Percentiles rank a stretch among this genome's conserved stretches.
phyloP scores from a whole-genome alignment of 2,113 vertebrate genomes.

The Eclectus roratus region DNA sequence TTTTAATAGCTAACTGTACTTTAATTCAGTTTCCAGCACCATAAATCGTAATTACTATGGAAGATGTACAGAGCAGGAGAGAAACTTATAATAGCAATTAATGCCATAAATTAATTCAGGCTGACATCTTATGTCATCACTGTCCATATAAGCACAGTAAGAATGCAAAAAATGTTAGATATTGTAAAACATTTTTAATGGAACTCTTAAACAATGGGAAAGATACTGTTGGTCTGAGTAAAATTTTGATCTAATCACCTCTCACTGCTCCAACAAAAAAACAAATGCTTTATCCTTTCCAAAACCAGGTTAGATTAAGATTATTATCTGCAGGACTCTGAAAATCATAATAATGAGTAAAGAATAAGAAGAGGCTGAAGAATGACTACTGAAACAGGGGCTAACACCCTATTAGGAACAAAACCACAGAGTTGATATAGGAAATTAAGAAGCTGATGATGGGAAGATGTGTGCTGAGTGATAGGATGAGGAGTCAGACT shows the following conservation, averaged over 20 bases:
- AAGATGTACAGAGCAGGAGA: not conserved
- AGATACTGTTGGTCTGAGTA: not conserved
- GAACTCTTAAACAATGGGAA: conserved; percentile 15
- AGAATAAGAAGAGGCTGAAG: not conserved
- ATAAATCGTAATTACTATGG: not conserved
- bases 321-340: not conserved
- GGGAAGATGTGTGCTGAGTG: not conserved
- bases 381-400: not conserved
- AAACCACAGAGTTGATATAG: accelerated
- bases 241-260: conserved; percentile 56
- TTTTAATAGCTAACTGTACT: not conserved
- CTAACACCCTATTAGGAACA: not conserved
- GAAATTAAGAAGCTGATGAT: not conserved
- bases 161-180: conserved; percentile 8
- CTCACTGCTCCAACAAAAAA: not conserved
- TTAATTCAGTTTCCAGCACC: not conserved
- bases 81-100: not conserved
- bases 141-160: not conserved
- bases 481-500: not conserved
- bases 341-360: not conserved
- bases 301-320: conserved; percentile 28
- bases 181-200: conserved; percentile 11
- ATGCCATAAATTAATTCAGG: not conserved
- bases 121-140: not conserved
- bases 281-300: not conserved